A percentile compares a stretch with the other conserved stretches of the same genome.
These are phyloP conservation scores for Mesembrinibis cayennensis DNA, from an alignment of 2,113 vertebrate genomes.

Conservation along the genomic window DNA sequence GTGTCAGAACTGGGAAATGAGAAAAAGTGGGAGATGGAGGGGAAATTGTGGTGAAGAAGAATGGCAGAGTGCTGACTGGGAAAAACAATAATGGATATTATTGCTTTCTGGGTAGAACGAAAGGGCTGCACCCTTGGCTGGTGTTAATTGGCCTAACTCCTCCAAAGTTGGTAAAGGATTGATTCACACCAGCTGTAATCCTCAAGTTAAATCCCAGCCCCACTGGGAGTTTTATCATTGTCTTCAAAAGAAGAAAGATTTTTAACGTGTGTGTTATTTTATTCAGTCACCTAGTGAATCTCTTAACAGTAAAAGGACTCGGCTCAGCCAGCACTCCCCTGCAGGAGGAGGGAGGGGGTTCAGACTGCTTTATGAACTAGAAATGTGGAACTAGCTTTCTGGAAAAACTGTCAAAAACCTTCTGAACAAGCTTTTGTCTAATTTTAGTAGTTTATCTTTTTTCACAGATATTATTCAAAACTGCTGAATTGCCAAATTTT, in stretches of 20 bases:
- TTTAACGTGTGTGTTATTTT: constrained; percentile 8
- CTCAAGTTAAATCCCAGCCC: constrained; percentile 15
- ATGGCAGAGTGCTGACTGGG: background rate
- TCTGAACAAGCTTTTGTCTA: background rate
- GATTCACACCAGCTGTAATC: constrained; percentile 43
- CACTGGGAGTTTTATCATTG: constrained; percentile 11
- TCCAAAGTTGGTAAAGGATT: constrained; percentile 22
- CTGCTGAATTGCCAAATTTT: background rate
- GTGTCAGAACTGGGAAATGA: background rate
- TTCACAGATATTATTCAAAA: background rate
- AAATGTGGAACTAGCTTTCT: background rate
- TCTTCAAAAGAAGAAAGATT: constrained; percentile 20
- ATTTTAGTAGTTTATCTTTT: background rate
- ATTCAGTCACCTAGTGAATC: background rate
- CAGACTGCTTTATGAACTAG: background rate
- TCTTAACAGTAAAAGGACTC: background rate
- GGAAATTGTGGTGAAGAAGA: background rate
- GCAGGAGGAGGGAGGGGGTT: background rate
- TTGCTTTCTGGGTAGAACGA: constrained; percentile 14
- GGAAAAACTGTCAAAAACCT: background rate
- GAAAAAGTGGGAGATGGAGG: background rate
- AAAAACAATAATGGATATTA: constrained; percentile 13
- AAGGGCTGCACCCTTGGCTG: background rate
- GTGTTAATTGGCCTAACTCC: constrained; percentile 47
- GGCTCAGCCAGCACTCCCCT: background rate